Evolutionary conservation across 2,888 invertebrate genomes (phyloP).

Genomic region (Epirrita christyi): DNA sequence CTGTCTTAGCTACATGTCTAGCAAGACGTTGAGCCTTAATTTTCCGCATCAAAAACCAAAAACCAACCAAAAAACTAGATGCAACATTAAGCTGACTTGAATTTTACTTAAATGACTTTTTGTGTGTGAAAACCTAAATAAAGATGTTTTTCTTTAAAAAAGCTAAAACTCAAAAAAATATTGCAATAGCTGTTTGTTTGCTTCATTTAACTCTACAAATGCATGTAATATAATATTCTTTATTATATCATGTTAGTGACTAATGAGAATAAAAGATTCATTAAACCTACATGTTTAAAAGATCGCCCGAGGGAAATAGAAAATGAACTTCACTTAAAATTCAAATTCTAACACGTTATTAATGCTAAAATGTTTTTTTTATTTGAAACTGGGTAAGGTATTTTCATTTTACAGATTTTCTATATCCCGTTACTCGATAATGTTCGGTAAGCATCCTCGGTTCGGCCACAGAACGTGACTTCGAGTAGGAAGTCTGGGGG

Average conservation of each 20-base stretch:
- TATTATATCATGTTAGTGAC: too few species aligned
- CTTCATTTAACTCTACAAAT: too few species aligned
- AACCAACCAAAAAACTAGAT: neutral
- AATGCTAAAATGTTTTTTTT: conserved; percentile 11
- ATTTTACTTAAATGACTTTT: conserved; percentile 1
- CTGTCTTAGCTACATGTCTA: too few species aligned
- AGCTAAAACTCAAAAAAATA: conserved; percentile 3
- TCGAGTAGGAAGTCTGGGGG: conserved; percentile 54
- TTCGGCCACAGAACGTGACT: conserved; percentile 70
- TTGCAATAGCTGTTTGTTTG: conserved; percentile 19
- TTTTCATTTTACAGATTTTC: conserved; percentile 11
- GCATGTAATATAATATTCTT: too few species aligned
- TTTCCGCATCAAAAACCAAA: too few species aligned
- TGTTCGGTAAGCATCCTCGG: conserved; percentile 57
- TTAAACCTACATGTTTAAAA: conserved; percentile 17
- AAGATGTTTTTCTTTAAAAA: conserved; percentile 12
- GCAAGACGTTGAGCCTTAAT: too few species aligned
- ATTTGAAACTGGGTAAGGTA: conserved; percentile 4
- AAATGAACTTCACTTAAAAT: conserved; percentile 23
- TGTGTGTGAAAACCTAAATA: conserved; percentile 2
- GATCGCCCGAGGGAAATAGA: conserved; percentile 16
- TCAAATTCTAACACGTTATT: conserved; percentile 22
- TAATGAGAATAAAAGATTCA: too few species aligned
- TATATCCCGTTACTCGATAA: conserved; percentile 49
- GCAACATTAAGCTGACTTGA: conserved; percentile 3